Conservation (phyloP, 2,797 vertebrate genomes). For the Anguilla marmorata region DNA sequence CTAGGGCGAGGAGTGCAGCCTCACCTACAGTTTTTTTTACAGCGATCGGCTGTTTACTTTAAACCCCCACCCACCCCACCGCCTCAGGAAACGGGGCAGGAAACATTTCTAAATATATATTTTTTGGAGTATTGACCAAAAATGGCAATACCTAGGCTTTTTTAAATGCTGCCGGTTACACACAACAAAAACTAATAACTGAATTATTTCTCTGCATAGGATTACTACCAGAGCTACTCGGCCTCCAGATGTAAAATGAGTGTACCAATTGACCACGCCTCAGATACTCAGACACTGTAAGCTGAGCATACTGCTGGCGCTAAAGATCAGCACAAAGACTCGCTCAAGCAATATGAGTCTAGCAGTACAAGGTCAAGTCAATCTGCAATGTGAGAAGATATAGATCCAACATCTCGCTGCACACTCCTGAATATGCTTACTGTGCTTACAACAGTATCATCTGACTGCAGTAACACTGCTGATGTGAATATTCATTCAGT, state of each 20-base stretch:
- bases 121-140: neutral
- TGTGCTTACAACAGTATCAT: neutral
- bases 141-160: neutral
- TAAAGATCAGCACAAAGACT: neutral
- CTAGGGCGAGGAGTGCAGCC: neutral
- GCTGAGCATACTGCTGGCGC: neutral
- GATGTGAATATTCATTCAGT: neutral
- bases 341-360: neutral
- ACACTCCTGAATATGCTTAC: neutral
- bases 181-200: neutral
- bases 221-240: neutral
- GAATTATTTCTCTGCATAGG: neutral
- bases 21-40: neutral
- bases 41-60: constrained; percentile 1
- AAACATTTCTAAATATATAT: neutral
- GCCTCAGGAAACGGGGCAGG: neutral
- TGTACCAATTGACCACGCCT: neutral
- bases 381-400: neutral
- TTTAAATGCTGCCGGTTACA: neutral
- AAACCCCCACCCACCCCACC: neutral
- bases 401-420: neutral
- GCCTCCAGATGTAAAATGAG: neutral
- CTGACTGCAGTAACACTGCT: neutral
- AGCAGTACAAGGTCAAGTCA: neutral
- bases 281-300: neutral